Evolutionary conservation across 2,113 vertebrate genomes (phyloP).

Genomic region (Machaerirhynchus nigripectus): DNA sequence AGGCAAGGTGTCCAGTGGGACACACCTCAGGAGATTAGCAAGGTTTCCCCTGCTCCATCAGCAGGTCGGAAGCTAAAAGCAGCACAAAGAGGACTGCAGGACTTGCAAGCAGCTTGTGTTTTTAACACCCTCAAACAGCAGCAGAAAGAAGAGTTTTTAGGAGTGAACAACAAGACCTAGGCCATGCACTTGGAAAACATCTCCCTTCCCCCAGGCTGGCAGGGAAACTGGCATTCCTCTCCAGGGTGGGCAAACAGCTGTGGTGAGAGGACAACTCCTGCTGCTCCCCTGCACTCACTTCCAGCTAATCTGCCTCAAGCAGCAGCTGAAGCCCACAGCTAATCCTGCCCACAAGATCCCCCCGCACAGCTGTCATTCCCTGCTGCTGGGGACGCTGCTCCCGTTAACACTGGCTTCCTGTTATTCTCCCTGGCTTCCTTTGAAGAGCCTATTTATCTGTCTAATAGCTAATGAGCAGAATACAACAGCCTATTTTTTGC

Average conservation of each 20-base stretch:
- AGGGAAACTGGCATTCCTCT: background rate
- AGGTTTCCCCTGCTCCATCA: background rate
- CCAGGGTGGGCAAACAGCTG: conserved; percentile 45
- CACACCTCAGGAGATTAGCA: background rate
- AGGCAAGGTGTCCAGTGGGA: background rate
- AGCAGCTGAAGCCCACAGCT: background rate
- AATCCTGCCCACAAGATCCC: background rate
- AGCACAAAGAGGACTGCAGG: background rate
- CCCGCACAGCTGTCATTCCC: conserved; percentile 20
- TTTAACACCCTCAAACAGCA: background rate
- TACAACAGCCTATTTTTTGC: conserved; percentile 41
- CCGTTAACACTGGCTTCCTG: conserved; percentile 52
- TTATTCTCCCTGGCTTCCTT: conserved; percentile 65
- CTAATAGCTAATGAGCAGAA: conserved; percentile 32
- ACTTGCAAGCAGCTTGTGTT: background rate
- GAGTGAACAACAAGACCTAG: background rate
- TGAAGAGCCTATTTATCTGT: conserved; percentile 54
- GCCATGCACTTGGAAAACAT: background rate
- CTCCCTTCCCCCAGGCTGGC: background rate
- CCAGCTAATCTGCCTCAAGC: background rate
- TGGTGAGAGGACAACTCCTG: background rate
- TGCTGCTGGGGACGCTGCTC: background rate
- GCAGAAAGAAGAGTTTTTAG: background rate
- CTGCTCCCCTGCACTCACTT: background rate
- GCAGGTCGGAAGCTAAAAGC: background rate